Percentiles rank a stretch among this genome's conserved stretches.
Evolutionary conservation across 2,113 vertebrate genomes (phyloP).

Genomic region (Aplodontia rufa): DNA sequence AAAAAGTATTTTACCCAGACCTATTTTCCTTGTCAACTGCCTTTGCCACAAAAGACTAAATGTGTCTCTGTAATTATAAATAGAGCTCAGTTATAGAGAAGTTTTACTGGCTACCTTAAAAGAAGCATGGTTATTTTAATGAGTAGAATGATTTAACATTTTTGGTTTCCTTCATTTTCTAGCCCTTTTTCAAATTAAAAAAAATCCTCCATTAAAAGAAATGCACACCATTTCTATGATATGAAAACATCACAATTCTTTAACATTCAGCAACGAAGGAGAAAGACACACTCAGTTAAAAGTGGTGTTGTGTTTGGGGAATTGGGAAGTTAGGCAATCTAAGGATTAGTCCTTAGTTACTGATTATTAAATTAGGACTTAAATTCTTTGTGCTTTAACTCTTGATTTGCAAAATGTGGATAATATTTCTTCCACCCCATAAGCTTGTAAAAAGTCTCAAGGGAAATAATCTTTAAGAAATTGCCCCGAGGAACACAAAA

Average conservation of each 20-base stretch:
- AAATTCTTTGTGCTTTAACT: not conserved
- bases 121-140: slow-evolving; percentile 55
- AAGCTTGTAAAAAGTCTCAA: not conserved
- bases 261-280: not conserved
- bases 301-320: not conserved
- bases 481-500: not conserved
- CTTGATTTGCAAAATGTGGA: not conserved
- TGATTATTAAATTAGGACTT: slow-evolving; percentile 46
- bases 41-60: slow-evolving; percentile 76
- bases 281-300: not conserved
- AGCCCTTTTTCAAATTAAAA: slow-evolving; percentile 39
- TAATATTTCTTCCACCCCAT: slow-evolving; percentile 13
- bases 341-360: not conserved
- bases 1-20: slow-evolving; percentile 65
- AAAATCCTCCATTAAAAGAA: not conserved
- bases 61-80: slow-evolving; percentile 67
- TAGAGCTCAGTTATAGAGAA: slow-evolving; percentile 55
- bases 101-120: slow-evolving; percentile 59
- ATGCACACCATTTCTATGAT: not conserved
- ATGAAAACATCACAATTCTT: not conserved
- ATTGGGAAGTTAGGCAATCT: not conserved
- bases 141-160: slow-evolving; percentile 30
- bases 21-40: slow-evolving; percentile 70
- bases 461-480: slow-evolving; percentile 28
- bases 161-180: slow-evolving; percentile 28